Percentiles rank a stretch among this genome's conserved stretches.
Conservation (phyloP, 2,888 invertebrate genomes). For the Eremobia ochroleuca region DNA sequence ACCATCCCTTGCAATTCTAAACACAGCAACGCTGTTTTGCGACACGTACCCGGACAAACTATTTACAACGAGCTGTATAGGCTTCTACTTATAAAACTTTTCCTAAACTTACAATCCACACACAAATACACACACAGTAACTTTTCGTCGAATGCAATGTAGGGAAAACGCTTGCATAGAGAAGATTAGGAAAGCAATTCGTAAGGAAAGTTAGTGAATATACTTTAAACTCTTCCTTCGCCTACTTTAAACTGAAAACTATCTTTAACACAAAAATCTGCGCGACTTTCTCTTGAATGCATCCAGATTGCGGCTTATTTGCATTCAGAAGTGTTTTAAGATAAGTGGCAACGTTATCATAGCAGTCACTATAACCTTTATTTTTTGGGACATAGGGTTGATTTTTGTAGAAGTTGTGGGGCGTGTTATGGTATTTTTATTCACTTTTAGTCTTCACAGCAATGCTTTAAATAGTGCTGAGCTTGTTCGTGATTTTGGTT, state of each 20-base stretch:
- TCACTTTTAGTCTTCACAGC: constrained; percentile 60
- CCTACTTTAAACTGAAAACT: constrained; percentile 17
- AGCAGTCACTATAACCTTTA: constrained; percentile 18
- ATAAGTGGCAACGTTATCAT: constrained; percentile 60
- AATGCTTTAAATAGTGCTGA: constrained; percentile 58
- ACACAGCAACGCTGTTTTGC: background rate
- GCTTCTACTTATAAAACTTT: background rate
- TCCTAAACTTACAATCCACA: background rate
- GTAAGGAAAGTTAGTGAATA: constrained; percentile 27
- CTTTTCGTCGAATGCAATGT: background rate
- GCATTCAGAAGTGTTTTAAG: constrained; percentile 70
- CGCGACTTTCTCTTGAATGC: constrained; percentile 59
- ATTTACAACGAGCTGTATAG: background rate
- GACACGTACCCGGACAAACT: background rate
- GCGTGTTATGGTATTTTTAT: constrained; percentile 18
- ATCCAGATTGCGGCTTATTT: constrained; percentile 71
- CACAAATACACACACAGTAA: background rate
- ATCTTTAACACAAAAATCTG: constrained; percentile 57
- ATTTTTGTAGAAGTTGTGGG: constrained; percentile 9
- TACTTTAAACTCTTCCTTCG: constrained; percentile 22
- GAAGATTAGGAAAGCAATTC: constrained; percentile 23
- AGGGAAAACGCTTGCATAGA: background rate
- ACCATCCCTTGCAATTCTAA: background rate
- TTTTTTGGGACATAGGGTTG: background rate
- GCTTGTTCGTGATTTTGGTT: constrained; percentile 47